phyloP scores from a whole-genome alignment of 2,888 invertebrate genomes.

The Drosophila multiciliata region DNA sequence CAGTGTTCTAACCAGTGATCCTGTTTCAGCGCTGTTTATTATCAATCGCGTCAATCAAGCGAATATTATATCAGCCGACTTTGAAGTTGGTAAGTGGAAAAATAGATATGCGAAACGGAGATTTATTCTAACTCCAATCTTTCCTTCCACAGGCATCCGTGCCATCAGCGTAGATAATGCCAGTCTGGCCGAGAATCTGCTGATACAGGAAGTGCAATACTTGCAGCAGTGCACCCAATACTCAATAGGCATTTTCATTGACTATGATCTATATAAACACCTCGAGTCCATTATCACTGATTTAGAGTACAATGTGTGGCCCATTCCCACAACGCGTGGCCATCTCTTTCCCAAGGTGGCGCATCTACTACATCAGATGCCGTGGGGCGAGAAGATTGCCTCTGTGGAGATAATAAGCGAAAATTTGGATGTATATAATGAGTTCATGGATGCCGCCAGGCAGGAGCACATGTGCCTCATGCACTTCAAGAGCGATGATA shows the following conservation, averaged over 20 bases:
- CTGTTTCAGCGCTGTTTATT: slow-evolving; percentile 83
- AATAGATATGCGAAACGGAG: background rate
- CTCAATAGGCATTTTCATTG: slow-evolving; percentile 83
- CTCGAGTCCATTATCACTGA: slow-evolving; percentile 80
- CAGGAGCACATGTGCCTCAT: slow-evolving; percentile 84
- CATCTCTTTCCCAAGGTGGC: slow-evolving; percentile 83
- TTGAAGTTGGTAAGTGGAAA: slow-evolving; percentile 81
- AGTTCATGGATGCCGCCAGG: slow-evolving; percentile 83
- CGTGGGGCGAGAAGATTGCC: slow-evolving; percentile 84
- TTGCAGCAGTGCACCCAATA: slow-evolving; percentile 83
- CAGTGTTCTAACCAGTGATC: slow-evolving; percentile 83
- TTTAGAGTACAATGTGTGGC: slow-evolving; percentile 84
- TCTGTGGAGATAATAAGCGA: slow-evolving; percentile 84
- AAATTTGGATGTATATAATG: slow-evolving; percentile 81
- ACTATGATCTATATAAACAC: slow-evolving; percentile 79
- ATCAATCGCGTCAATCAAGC: slow-evolving; percentile 84
- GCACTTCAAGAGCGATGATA: slow-evolving; percentile 83
- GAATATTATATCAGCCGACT: slow-evolving; percentile 81
- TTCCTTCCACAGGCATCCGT: slow-evolving; percentile 74
- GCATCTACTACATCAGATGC: slow-evolving; percentile 84
- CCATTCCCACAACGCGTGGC: slow-evolving; percentile 78
- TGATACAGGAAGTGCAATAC: slow-evolving; percentile 84
- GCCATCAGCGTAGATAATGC: slow-evolving; percentile 79
- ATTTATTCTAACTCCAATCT: background rate
- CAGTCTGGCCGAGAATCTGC: slow-evolving; percentile 79